These are phyloP conservation scores for Heterotis niloticus DNA, from an alignment of 2,113 vertebrate species.

Conservation along the genomic window DNA sequence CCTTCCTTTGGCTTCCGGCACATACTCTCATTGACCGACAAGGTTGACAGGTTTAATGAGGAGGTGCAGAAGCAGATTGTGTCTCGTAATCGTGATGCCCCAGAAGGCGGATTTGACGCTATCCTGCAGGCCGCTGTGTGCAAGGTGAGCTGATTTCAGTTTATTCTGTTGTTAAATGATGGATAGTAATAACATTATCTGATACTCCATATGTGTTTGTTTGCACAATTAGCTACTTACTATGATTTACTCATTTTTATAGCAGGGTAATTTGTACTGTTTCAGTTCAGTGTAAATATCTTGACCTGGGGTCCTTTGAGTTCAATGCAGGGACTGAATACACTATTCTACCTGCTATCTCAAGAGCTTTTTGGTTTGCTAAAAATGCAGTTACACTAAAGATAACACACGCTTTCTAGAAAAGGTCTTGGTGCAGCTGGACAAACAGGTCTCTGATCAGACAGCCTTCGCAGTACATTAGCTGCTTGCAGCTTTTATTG, in stretches of 20 bases:
- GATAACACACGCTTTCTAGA: too few relatives aligned
- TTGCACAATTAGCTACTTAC: neutral
- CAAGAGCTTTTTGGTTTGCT: too few relatives aligned
- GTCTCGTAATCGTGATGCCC: constrained; percentile 90
- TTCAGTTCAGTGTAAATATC: neutral
- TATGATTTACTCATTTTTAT: neutral
- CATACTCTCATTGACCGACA: constrained; percentile 86
- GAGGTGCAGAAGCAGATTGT: constrained; percentile 94
- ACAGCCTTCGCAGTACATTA: constrained; percentile 20
- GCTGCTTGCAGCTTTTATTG: constrained; percentile 32
- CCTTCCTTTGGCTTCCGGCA: constrained; percentile 95
- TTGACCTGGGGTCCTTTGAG: neutral
- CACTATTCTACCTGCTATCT: too few relatives aligned
- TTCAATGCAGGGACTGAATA: neutral
- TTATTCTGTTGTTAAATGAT: neutral
- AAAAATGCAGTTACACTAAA: constrained; percentile 13
- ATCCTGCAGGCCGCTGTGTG: constrained; percentile 92
- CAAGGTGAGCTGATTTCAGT: constrained; percentile 68
- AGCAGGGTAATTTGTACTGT: neutral
- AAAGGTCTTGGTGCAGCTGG: constrained; percentile 48
- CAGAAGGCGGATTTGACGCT: constrained; percentile 90
- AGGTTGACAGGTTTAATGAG: constrained; percentile 88
- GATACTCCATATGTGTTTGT: neutral
- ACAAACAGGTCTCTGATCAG: constrained; percentile 42
- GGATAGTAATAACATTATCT: neutral